Percentiles rank a stretch among this genome's conserved stretches.
phyloP scores from a whole-genome alignment of 1,140 invertebrate species.

The Condylostylus longicornis region DNA sequence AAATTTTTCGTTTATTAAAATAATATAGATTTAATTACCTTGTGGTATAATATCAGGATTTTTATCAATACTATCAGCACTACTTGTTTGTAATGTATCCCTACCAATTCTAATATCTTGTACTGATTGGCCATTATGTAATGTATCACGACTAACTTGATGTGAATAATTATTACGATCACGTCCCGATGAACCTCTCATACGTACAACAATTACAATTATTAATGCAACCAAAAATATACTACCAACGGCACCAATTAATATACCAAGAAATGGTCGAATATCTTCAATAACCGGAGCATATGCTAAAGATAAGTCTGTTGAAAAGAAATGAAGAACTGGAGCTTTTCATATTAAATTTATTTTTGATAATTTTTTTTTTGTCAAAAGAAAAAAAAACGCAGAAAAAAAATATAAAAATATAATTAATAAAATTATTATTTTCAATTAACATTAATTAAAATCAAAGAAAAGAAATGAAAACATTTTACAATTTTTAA shows the following conservation, averaged over 20 bases:
- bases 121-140: conserved; percentile 22
- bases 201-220: conserved; percentile 55
- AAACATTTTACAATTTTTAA: no score
- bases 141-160: conserved; percentile 34
- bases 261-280: conserved; percentile 52
- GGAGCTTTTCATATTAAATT: no score
- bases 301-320: conserved; percentile 27
- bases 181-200: conserved; percentile 41
- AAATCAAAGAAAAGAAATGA: no score
- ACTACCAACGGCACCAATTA: conserved; percentile 55
- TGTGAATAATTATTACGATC: conserved; percentile 50
- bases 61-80: conserved; percentile 52
- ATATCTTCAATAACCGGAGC: conserved; percentile 42
- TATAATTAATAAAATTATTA: no score
- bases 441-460: no score
- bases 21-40: conserved; percentile 36
- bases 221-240: conserved; percentile 53
- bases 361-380: no score
- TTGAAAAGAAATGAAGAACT: not conserved
- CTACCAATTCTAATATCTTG: conserved; percentile 30
- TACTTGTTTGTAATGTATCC: conserved; percentile 35
- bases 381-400: no score
- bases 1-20: no score
- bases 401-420: no score
- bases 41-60: conserved; percentile 66